Evolutionary conservation across 92 coral and sea anemone species (phyloP).

Genomic region (Scolanthus callimorphus): DNA sequence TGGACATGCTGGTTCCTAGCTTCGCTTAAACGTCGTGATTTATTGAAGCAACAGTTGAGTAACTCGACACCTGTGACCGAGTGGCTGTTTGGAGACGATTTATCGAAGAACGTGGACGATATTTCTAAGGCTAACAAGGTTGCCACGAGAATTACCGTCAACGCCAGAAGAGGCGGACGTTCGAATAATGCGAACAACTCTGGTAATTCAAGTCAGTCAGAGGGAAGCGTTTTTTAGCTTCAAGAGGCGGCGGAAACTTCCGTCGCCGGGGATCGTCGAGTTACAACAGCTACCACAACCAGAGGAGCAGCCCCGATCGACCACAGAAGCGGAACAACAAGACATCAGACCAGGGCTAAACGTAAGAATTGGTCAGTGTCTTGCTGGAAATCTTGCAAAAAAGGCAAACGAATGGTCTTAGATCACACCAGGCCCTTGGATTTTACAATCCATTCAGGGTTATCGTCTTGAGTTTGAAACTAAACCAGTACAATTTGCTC

Average conservation of each 20-base stretch:
- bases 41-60: slow-evolving; percentile 2
- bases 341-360: background rate
- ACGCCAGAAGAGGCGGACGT: background rate
- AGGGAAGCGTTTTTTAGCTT: too few relatives aligned
- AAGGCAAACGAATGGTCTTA: slow-evolving; percentile 2
- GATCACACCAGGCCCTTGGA: slow-evolving; percentile 29
- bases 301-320: background rate
- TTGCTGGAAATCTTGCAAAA: slow-evolving; percentile 23
- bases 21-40: slow-evolving; percentile 5
- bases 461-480: slow-evolving; percentile 40
- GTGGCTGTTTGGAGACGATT: too few relatives aligned
- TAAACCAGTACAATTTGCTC: slow-evolving; percentile 6
- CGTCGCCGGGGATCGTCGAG: too few relatives aligned
- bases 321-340: background rate
- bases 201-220: too few relatives aligned
- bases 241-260: too few relatives aligned
- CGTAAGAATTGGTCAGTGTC: too few relatives aligned
- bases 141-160: slow-evolving; percentile 4
- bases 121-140: too few relatives aligned
- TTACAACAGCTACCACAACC: background rate
- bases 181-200: too few relatives aligned
- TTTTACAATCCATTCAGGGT: slow-evolving; percentile 27
- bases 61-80: too few relatives aligned
- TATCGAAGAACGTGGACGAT: too few relatives aligned
- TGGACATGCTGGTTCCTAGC: slow-evolving; percentile 6